Evolutionary conservation across 2,888 invertebrate genomes (phyloP).

Genomic region (Phragmatobia fuliginosa): DNA sequence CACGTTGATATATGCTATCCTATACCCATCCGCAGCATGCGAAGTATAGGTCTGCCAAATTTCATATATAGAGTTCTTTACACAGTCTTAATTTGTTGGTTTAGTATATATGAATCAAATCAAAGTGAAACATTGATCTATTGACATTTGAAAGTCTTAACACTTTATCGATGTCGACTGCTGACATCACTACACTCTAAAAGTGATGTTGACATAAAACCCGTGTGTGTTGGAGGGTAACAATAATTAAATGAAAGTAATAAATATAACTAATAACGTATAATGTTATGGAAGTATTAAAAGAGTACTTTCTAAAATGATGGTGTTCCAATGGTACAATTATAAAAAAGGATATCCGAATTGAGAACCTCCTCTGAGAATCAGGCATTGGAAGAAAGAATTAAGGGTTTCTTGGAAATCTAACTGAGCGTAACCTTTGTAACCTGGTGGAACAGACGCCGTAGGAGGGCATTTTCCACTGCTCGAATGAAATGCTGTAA

Average conservation of each 20-base stretch:
- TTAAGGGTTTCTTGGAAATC: neutral
- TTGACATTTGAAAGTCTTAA: neutral
- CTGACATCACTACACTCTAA: neutral
- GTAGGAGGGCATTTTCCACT: neutral
- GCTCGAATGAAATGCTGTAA: conserved; percentile 3
- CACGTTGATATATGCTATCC: conserved; percentile 1
- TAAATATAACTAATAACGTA: too few species aligned
- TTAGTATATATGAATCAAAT: neutral
- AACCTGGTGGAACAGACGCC: neutral
- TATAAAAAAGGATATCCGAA: too few species aligned
- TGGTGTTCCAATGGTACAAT: too few species aligned
- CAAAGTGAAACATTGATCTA: too few species aligned
- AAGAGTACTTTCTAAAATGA: too few species aligned
- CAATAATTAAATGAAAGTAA: neutral
- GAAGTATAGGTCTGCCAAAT: conserved; percentile 5
- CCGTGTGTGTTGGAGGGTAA: neutral
- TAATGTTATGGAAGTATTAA: too few species aligned
- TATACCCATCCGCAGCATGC: conserved; percentile 10
- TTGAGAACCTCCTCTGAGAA: too few species aligned
- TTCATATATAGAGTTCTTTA: conserved; percentile 12
- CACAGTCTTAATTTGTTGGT: neutral
- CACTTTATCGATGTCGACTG: neutral
- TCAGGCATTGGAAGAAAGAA: neutral
- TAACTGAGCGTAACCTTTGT: neutral
- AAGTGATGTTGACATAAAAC: too few species aligned